Base-by-base conservation (phyloP, 2,888 invertebrate species). In the Dryadula phaetusa region DNA sequence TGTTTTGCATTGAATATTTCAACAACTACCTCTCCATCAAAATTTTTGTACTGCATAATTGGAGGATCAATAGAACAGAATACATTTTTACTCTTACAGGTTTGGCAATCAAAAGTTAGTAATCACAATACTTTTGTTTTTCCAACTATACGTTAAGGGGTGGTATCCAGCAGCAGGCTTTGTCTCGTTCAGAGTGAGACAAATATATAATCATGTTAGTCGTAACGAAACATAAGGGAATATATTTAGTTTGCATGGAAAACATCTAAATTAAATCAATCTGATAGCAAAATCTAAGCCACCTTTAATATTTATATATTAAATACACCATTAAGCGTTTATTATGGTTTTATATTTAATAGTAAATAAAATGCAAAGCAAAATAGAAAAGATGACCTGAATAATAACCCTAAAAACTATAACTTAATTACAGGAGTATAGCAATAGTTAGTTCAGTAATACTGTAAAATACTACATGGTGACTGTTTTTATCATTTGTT, bases 111-210 rank as follows among this genome's bases (percentile, higher is more conserved):
- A 32, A 28, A 52, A 52, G 16, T 52, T 10, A 32, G 52, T 52
- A 49, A 49, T 49, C 49, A 49, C 52, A 28, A 32, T 16, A 52
- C 16, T 52, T 52, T 32, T 52, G 52, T 52, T 52, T 10, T 25
- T 16, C 28, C 28, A 16, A 52, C 52, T 52, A 28, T 2, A 52
- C 16, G 28, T 52, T 16, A 16, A 16, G 46, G 47, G 25, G 28
- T 8, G 10, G 16, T 28, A 28, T 28, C 52, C 16, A 16, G 52
- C 16, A 16, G 10, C 10, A 28, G 1, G 28, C 49, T 49, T 49
- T 52, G 52, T 32, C 52, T 52, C 28, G 16, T 52, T 8, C 52
- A 52, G 52, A 52, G 28, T 28, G 52, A 28, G 49, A 49, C 28
- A 28, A 16, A 52, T 4, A 52, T 4, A 52, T 25, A 28, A 10